phyloP scores from a whole-genome alignment of 2,888 invertebrate genomes.

The Netelia virgata region DNA sequence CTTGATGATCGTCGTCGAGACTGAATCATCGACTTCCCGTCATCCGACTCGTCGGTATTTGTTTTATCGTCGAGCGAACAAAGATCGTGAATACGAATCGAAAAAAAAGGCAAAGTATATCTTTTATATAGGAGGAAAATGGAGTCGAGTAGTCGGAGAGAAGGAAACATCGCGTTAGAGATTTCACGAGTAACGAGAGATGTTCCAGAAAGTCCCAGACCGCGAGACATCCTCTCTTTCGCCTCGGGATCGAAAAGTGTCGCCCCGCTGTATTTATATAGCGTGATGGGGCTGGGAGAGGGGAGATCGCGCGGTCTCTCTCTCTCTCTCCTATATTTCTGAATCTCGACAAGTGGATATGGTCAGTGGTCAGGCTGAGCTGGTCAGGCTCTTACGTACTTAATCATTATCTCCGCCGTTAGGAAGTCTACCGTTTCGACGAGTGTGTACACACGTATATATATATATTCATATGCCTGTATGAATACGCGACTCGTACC shows the following conservation, averaged over 20 bases:
- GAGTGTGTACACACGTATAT: constrained; percentile 1
- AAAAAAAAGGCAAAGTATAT: neutral
- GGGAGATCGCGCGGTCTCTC: constrained; percentile 3
- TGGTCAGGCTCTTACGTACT: constrained; percentile 55
- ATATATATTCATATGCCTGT: neutral
- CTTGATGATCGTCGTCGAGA: constrained; percentile 29
- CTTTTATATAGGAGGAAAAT: no score
- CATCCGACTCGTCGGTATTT: neutral
- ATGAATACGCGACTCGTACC: neutral
- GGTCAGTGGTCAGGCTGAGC: constrained; percentile 65
- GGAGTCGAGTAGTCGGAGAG: neutral
- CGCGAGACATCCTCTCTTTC: constrained; percentile 55
- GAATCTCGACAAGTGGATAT: constrained; percentile 64
- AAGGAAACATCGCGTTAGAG: neutral
- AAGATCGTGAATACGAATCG: neutral
- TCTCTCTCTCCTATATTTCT: neutral
- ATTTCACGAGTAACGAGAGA: constrained; percentile 24
- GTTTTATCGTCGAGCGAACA: no score
- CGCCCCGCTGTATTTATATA: constrained; percentile 35
- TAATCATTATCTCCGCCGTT: constrained; percentile 65
- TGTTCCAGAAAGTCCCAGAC: constrained; percentile 57
- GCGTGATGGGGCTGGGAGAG: constrained; percentile 7
- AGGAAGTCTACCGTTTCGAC: constrained; percentile 56
- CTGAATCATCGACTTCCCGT: constrained; percentile 38
- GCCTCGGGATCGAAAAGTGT: constrained; percentile 35